Evolutionary conservation across 2,797 vertebrate genomes (phyloP).

Genomic region (Labroides dimidiatus): DNA sequence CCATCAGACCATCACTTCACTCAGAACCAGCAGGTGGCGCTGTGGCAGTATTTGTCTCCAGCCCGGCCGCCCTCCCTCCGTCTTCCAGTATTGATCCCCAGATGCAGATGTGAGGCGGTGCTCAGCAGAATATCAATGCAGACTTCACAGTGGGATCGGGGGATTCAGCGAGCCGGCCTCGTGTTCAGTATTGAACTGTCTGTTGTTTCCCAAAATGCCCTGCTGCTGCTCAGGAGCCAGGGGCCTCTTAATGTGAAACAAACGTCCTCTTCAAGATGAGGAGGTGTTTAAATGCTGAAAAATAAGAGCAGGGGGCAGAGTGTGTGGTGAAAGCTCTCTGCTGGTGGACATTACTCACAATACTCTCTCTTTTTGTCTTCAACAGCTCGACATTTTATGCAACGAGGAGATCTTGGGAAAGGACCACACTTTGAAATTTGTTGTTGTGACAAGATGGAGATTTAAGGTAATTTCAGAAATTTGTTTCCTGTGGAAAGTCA

Average conservation of each 20-base stretch:
- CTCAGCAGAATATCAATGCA: conserved; percentile 63
- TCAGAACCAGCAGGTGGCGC: conserved; percentile 56
- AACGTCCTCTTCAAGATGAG: neutral
- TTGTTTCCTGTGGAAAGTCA: neutral
- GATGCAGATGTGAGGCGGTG: conserved; percentile 48
- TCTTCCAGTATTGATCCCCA: conserved; percentile 42
- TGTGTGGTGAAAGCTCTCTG: neutral
- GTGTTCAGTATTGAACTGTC: conserved; percentile 32
- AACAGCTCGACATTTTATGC: conserved; percentile 99
- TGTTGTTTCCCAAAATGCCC: conserved; percentile 7
- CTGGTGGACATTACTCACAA: neutral
- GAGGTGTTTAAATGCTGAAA: neutral
- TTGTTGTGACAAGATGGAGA: conserved; percentile 99
- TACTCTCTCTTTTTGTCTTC: conserved; percentile 20
- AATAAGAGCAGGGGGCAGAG: neutral
- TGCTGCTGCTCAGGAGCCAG: conserved; percentile 4
- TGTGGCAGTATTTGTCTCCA: conserved; percentile 39
- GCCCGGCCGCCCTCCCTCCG: neutral
- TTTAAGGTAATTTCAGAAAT: conserved; percentile 90
- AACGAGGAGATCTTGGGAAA: conserved; percentile 99
- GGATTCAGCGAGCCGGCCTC: conserved; percentile 16
- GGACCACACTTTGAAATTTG: conserved; percentile 99
- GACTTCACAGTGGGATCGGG: conserved; percentile 40
- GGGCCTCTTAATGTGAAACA: conserved; percentile 9
- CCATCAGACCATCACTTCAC: neutral